These are phyloP conservation scores for Scaptomyza tumidula DNA, from an alignment of 2,888 invertebrate genomes.

Conservation along the genomic window DNA sequence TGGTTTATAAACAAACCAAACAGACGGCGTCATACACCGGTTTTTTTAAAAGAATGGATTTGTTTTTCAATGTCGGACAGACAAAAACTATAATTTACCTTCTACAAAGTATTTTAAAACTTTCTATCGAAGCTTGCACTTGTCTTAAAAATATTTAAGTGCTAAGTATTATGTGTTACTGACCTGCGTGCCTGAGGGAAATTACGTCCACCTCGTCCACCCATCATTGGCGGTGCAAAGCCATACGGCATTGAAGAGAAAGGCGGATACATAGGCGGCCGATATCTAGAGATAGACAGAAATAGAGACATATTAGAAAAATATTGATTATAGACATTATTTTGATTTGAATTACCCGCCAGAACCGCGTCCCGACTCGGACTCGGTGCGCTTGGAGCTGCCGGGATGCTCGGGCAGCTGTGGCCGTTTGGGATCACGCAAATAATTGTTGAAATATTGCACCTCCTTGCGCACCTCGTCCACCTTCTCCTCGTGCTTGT, in stretches of 20 bases:
- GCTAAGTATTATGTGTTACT: slow-evolving; percentile 29
- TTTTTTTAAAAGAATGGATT: neutral
- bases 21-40: neutral
- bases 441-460: slow-evolving; percentile 98
- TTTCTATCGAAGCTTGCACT: neutral
- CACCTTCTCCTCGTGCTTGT: slow-evolving; percentile 98
- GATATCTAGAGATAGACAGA: slow-evolving; percentile 63
- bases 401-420: slow-evolving; percentile 94
- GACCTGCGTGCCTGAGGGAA: slow-evolving; percentile 68
- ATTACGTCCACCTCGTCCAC: slow-evolving; percentile 85
- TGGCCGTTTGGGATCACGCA: slow-evolving; percentile 96
- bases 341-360: slow-evolving; percentile 50
- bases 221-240: slow-evolving; percentile 86
- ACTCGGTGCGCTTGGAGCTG: slow-evolving; percentile 76
- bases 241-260: slow-evolving; percentile 85
- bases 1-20: neutral
- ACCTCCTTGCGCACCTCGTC: slow-evolving; percentile 99
- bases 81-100: neutral
- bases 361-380: slow-evolving; percentile 73
- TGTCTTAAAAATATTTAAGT: slow-evolving; percentile 10
- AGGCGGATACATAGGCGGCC: slow-evolving; percentile 82
- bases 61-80: slow-evolving; percentile 4
- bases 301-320: too few relatives aligned
- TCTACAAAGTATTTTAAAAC: neutral
- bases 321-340: neutral